Base-by-base conservation (phyloP, 53 echinoderm and acorn worm genomes). In the Stichopus horrens region DNA sequence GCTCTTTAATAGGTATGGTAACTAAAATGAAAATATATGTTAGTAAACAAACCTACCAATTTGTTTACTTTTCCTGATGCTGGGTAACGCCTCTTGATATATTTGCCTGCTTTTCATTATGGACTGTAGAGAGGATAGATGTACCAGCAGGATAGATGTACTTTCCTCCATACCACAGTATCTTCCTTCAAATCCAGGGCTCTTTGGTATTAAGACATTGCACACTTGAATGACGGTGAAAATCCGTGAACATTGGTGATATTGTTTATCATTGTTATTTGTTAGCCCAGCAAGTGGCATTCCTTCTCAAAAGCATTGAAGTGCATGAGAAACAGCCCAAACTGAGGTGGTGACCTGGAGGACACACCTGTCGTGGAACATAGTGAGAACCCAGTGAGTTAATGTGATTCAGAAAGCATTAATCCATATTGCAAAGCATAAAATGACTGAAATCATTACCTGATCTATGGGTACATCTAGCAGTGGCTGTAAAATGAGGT, bases 61-160 rank as follows among this genome's bases (percentile, higher is more conserved):
- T 78, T 52, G 4, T 78, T 9, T 78, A 51, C 54, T 78, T 52
- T 78, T 78, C 78, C 78, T 51, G 78, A 16, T 78, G 78, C 6
- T 78, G 78, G 5, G 54, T 9, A 53, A 52, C 2, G 54, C 37
- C 8, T 53, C 14, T 53, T 78, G 78, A 53, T 78, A 5, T 4
- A 78, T 78, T 22, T 37, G 78, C 53, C 54, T 78, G 78, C 8
- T 4, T 8, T 53, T 53, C 78, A 78, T 52, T 52, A 22, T 78
- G 52, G 54, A 78, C 37, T 8, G 78, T 78, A 4, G 78, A 4
- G 4, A 83, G 60, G 21, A n/a, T n/a, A n/a, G n/a, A n/a, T 83
- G 83, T 18, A 57, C 63, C n/a, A 7, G 2, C 14, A 83, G 60
- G 21, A 83, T 21, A 0, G 10, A n/a, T 58, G 83, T 58, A 21